Conservation (phyloP, 2,888 invertebrate genomes). For the Nymphalis c-album region DNA sequence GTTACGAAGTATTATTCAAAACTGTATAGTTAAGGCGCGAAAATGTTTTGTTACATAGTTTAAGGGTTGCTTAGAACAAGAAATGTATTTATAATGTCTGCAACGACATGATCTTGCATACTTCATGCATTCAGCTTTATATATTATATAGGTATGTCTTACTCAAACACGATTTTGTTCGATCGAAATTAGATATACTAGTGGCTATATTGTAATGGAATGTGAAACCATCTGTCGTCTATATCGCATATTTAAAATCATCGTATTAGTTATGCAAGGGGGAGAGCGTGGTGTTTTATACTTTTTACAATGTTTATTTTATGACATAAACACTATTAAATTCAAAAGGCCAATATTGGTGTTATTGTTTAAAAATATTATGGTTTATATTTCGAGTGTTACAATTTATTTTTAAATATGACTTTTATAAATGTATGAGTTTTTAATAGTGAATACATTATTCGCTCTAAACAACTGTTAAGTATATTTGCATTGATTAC, state of each 20-base stretch:
- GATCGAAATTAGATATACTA: not conserved
- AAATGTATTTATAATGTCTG: not conserved
- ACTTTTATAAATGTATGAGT: no score
- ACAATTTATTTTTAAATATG: no score
- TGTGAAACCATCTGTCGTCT: constrained; percentile 56
- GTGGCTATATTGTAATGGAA: constrained; percentile 18
- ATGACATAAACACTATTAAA: not conserved
- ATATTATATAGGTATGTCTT: no score
- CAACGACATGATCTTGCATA: no score
- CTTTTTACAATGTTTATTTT: constrained; percentile 19
- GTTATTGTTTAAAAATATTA: no score
- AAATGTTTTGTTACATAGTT: constrained; percentile 45
- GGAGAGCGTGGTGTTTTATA: constrained; percentile 18
- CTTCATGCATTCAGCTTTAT: no score
- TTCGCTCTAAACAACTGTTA: no score
- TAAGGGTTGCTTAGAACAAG: not conserved
- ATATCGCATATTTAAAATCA: constrained; percentile 64
- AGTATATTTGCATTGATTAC: no score
- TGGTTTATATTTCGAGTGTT: no score
- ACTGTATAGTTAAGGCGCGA: constrained; percentile 50
- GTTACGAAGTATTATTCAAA: constrained; percentile 47
- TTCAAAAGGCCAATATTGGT: no score
- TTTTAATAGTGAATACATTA: no score
- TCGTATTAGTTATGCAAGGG: constrained; percentile 74
- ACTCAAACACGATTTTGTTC: no score